Conservation (phyloP, 2,113 vertebrate species). For the Microtus pennsylvanicus region DNA sequence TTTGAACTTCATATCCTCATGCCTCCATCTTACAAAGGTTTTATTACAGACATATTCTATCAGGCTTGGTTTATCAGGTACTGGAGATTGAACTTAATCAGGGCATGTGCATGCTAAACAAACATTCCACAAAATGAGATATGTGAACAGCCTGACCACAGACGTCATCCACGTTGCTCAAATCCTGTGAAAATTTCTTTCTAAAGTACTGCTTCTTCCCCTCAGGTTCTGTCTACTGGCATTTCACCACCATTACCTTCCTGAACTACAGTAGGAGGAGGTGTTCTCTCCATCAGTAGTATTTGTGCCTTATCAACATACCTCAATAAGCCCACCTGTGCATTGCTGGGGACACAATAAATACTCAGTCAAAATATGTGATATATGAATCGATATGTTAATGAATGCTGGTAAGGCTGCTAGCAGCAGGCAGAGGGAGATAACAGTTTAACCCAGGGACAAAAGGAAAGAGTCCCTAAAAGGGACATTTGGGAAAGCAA, state of each 20-base stretch:
- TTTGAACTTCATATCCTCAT: background rate
- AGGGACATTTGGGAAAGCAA: background rate
- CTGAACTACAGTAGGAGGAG: background rate
- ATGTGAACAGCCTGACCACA: background rate
- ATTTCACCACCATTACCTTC: background rate
- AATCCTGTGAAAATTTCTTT: background rate
- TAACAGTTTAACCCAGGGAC: background rate
- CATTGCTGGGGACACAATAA: background rate
- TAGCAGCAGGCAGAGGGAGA: background rate
- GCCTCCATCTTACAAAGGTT: background rate
- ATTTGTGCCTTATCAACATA: background rate
- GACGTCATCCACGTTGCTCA: background rate
- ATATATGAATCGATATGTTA: background rate
- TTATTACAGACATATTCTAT: background rate
- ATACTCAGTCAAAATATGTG: background rate
- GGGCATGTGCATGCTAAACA: background rate
- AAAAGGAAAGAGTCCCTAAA: constrained; percentile 1
- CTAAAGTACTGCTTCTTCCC: background rate
- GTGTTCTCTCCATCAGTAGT: background rate
- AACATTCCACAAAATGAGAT: background rate
- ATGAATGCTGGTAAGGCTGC: background rate
- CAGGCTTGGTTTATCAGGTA: background rate
- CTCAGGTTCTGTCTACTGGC: background rate
- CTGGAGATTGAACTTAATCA: background rate
- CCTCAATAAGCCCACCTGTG: background rate